phyloP scores from a whole-genome alignment of 2,797 vertebrate species.

The Catostomus latipinnis region DNA sequence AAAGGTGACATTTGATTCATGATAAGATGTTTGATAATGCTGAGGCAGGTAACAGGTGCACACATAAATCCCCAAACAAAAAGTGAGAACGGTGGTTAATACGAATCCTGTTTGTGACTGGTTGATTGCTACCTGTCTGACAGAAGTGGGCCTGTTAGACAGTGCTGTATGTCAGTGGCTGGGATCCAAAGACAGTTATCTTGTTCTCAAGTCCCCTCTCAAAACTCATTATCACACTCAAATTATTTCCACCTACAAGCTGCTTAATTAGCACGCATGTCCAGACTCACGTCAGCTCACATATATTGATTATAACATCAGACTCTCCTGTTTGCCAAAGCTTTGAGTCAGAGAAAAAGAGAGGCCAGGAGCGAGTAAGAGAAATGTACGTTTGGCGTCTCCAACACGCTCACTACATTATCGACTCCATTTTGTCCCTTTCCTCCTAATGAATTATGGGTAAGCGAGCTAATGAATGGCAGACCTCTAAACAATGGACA shows the following conservation, averaged over 20 bases:
- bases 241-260: conserved; percentile 83
- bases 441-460: conserved; percentile 67
- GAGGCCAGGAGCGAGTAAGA: conserved; percentile 55
- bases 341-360: conserved; percentile 66
- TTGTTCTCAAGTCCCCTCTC: conserved; percentile 70
- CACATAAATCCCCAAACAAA: not conserved
- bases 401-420: conserved; percentile 58
- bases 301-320: conserved; percentile 83
- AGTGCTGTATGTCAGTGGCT: conserved; percentile 34
- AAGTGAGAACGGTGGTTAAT: not conserved
- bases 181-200: conserved; percentile 65
- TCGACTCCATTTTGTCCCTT: conserved; percentile 58
- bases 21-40: not conserved
- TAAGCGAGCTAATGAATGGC: conserved; percentile 61
- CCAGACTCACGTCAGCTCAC: conserved; percentile 75
- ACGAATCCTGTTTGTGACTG: conserved; percentile 16
- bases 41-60: conserved; percentile 6
- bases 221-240: conserved; percentile 82
- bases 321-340: conserved; percentile 59
- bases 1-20: conserved; percentile 4
- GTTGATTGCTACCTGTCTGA: conserved; percentile 34
- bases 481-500: conserved; percentile 66
- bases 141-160: conserved; percentile 19
- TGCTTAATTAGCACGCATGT: conserved; percentile 82
- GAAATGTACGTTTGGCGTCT: conserved; percentile 58